These are phyloP conservation scores for Acanthisitta chloris DNA, from an alignment of 2,113 vertebrate species.

Conservation along the genomic window DNA sequence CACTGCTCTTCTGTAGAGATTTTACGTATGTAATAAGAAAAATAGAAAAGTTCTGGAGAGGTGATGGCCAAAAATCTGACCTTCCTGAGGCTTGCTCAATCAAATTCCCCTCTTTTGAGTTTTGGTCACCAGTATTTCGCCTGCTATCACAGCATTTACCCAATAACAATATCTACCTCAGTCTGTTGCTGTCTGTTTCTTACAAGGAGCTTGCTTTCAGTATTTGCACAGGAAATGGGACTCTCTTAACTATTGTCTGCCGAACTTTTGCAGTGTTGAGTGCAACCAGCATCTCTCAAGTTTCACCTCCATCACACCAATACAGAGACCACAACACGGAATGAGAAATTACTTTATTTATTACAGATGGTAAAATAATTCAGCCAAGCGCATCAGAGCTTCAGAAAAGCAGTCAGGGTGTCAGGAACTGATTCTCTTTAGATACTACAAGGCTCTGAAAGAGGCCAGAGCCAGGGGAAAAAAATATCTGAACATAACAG, in stretches of 20 bases:
- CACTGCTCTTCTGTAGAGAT: background rate
- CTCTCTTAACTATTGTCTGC: background rate
- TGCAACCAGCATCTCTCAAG: background rate
- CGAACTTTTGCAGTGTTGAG: background rate
- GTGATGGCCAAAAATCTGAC: background rate
- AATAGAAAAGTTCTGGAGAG: background rate
- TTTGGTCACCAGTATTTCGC: background rate
- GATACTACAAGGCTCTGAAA: background rate
- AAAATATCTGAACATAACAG: background rate
- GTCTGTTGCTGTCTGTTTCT: background rate
- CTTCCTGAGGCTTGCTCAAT: background rate
- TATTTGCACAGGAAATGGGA: background rate
- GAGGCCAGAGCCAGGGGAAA: background rate
- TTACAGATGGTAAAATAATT: background rate
- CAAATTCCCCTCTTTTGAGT: background rate
- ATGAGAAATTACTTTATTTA: background rate
- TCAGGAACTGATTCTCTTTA: background rate
- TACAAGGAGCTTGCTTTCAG: background rate
- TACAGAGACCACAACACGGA: background rate
- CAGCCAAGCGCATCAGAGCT: background rate
- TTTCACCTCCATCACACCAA: background rate
- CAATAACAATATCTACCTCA: background rate
- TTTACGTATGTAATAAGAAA: background rate
- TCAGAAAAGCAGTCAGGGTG: background rate
- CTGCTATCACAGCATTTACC: background rate